A percentile compares a stretch with the other conserved stretches of the same genome.
phyloP scores from a whole-genome alignment of 2,113 vertebrate species.

The Castor canadensis region DNA sequence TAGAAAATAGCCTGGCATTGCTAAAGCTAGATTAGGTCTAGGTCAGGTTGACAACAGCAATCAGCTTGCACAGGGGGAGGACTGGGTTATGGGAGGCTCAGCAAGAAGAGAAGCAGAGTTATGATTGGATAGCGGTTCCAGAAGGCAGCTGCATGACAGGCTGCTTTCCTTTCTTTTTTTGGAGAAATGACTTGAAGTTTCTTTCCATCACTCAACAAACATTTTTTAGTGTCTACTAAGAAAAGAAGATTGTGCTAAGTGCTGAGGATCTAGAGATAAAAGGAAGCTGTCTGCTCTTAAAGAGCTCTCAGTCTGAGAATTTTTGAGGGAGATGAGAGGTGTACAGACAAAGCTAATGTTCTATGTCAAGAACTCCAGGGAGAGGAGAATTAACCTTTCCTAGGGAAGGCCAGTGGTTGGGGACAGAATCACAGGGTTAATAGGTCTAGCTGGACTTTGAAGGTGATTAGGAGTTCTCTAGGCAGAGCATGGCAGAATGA shows the following conservation, averaged over 20 bases:
- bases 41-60: background rate
- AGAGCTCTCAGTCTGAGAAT: background rate
- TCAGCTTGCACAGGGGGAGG: background rate
- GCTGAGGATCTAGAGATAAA: slow-evolving; percentile 38
- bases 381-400: background rate
- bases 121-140: background rate
- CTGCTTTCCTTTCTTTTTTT: background rate
- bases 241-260: background rate
- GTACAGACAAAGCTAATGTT: background rate
- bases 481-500: background rate
- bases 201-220: slow-evolving; percentile 8
- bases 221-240: slow-evolving; percentile 29
- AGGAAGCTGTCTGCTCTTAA: background rate
- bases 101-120: background rate
- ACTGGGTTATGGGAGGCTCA: background rate
- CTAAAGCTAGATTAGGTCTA: background rate
- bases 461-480: background rate
- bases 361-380: background rate
- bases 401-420: background rate
- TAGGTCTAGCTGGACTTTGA: background rate
- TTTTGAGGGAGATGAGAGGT: background rate
- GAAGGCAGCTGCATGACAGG: background rate
- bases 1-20: background rate
- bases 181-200: background rate
- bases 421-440: background rate